Conservation (phyloP, 2,888 invertebrate species). For the Eupithecia tripunctaria region DNA sequence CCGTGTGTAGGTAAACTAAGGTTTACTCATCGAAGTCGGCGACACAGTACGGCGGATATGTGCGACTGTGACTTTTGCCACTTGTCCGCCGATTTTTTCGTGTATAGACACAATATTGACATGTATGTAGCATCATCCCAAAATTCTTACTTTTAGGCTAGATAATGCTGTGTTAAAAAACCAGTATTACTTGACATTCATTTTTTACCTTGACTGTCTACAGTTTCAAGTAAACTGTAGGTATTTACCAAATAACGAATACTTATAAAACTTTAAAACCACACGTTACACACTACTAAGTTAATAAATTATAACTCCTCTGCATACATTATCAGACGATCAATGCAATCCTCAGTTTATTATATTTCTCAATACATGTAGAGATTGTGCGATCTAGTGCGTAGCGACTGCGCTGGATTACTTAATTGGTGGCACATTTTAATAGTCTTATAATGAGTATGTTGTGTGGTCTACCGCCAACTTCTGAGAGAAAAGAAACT, state of each 20-base stretch:
- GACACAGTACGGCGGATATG: not conserved
- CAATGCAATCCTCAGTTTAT: constrained; percentile 28
- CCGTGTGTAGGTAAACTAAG: not conserved
- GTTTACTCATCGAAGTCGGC: not conserved
- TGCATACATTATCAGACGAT: constrained; percentile 29
- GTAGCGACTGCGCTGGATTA: constrained; percentile 33
- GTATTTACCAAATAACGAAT: not conserved
- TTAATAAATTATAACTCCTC: constrained; percentile 17
- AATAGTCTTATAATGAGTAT: constrained; percentile 18
- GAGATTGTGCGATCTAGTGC: constrained; percentile 38
- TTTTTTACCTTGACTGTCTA: not conserved
- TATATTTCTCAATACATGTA: constrained; percentile 21
- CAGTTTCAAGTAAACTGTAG: not conserved
- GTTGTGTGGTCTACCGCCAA: not conserved
- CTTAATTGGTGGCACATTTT: constrained; percentile 27
- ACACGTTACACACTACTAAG: not conserved
- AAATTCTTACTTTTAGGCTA: too few species aligned
- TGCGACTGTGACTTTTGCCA: too few species aligned
- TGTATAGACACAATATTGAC: too few species aligned
- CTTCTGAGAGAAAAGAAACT: not conserved
- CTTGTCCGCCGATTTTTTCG: too few species aligned
- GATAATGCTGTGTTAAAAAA: not conserved
- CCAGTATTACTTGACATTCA: not conserved
- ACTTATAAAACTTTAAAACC: not conserved
- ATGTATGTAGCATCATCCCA: too few species aligned